These are phyloP conservation scores for Chrysomela aeneicollis DNA, from an alignment of 2,888 invertebrate genomes.

Conservation along the genomic window DNA sequence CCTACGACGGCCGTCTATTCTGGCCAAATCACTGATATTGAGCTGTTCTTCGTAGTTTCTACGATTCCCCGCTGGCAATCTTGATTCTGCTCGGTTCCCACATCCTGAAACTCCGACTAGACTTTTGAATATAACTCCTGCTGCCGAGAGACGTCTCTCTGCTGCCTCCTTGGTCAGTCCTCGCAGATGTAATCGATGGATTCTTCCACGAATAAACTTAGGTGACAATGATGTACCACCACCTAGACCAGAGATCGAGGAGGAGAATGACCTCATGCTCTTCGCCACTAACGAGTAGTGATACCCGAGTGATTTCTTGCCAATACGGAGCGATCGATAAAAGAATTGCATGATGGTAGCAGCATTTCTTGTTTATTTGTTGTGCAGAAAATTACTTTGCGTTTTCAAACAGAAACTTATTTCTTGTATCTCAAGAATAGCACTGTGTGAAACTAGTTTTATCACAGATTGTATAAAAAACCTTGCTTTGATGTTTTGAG, in stretches of 20 bases:
- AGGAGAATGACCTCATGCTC: slow-evolving; percentile 1
- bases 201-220: slow-evolving; percentile 7
- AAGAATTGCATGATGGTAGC: neutral
- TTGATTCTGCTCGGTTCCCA: neutral
- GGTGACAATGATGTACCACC: slow-evolving; percentile 7
- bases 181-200: slow-evolving; percentile 1
- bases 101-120: neutral
- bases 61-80: neutral
- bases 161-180: slow-evolving; percentile 1
- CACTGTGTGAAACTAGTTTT: no score
- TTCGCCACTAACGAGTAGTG: slow-evolving; percentile 3
- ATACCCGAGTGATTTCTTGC: neutral
- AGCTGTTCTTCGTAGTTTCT: neutral
- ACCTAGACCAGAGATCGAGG: neutral
- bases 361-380: no score
- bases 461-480: no score
- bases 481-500: no score
- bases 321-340: neutral
- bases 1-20: no score
- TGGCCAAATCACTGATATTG: neutral
- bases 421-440: no score
- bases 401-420: no score
- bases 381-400: no score
- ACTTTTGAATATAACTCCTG: slow-evolving; percentile 5
- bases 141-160: neutral